Percentiles rank a stretch among this genome's conserved stretches.
phyloP scores from a whole-genome alignment of 2,888 invertebrate species.

The Erebia ligea region DNA sequence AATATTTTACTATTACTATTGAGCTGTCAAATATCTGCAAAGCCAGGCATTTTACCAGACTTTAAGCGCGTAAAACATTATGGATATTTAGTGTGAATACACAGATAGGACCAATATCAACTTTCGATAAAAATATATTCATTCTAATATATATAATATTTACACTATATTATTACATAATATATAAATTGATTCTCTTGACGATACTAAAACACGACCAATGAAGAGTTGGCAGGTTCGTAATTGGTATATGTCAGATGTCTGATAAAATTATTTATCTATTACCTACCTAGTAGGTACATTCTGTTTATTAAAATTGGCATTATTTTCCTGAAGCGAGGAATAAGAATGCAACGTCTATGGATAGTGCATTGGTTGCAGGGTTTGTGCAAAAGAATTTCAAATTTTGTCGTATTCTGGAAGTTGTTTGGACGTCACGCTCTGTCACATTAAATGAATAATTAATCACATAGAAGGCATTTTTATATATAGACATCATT shows the following conservation, averaged over 20 bases:
- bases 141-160: slow-evolving; percentile 3
- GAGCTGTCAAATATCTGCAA: background rate
- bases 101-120: slow-evolving; percentile 11
- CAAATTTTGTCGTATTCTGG: slow-evolving; percentile 67
- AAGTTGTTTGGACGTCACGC: slow-evolving; percentile 58
- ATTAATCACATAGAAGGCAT: too few species aligned
- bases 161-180: slow-evolving; percentile 17
- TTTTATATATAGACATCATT: too few species aligned
- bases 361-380: slow-evolving; percentile 76
- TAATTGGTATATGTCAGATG: slow-evolving; percentile 23
- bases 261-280: slow-evolving; percentile 21
- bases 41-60: background rate
- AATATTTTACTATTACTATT: too few species aligned
- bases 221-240: slow-evolving; percentile 30
- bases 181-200: slow-evolving; percentile 18
- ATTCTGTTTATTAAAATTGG: slow-evolving; percentile 69
- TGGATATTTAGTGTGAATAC: background rate
- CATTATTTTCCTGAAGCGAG: slow-evolving; percentile 81
- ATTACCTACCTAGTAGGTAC: background rate
- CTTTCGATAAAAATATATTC: background rate
- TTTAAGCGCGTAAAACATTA: slow-evolving; percentile 1
- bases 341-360: slow-evolving; percentile 67
- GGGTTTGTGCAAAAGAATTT: slow-evolving; percentile 74
- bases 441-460: slow-evolving; percentile 51
- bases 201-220: slow-evolving; percentile 15